Conservation (phyloP, 2,888 invertebrate genomes). For the Drosophila lutescens region DNA sequence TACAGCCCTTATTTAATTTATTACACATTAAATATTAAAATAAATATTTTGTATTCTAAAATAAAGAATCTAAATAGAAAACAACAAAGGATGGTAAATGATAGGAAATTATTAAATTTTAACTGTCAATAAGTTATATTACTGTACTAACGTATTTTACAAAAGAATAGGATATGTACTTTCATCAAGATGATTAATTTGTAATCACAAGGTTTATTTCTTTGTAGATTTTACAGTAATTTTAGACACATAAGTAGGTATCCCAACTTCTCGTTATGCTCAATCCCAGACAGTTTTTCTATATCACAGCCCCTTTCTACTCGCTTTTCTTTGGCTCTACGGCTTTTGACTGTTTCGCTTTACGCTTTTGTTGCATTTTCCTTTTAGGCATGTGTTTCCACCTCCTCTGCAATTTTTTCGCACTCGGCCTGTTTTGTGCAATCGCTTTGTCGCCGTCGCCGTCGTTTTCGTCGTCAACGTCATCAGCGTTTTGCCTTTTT, state of each 20-base stretch:
- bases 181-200: too few species aligned
- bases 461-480: conserved; percentile 24
- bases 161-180: too few species aligned
- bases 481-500: conserved; percentile 38
- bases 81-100: too few species aligned
- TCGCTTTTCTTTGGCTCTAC: conserved; percentile 4
- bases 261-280: background rate
- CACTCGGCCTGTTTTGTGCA: conserved; percentile 70
- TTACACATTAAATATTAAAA: too few species aligned
- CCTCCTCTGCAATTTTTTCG: conserved; percentile 52
- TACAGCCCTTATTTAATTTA: too few species aligned
- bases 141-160: too few species aligned
- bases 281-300: conserved; percentile 8
- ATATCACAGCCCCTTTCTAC: background rate
- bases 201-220: too few species aligned
- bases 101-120: too few species aligned
- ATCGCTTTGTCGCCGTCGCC: conserved; percentile 35
- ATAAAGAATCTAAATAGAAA: too few species aligned
- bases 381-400: conserved; percentile 42
- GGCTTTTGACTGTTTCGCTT: conserved; percentile 32
- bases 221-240: background rate
- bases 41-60: too few species aligned
- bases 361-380: conserved; percentile 68
- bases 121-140: too few species aligned
- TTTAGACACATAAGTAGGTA: background rate